These are phyloP conservation scores for Phylloscopus collybita DNA, from an alignment of 2,797 vertebrate species.

Conservation along the genomic window DNA sequence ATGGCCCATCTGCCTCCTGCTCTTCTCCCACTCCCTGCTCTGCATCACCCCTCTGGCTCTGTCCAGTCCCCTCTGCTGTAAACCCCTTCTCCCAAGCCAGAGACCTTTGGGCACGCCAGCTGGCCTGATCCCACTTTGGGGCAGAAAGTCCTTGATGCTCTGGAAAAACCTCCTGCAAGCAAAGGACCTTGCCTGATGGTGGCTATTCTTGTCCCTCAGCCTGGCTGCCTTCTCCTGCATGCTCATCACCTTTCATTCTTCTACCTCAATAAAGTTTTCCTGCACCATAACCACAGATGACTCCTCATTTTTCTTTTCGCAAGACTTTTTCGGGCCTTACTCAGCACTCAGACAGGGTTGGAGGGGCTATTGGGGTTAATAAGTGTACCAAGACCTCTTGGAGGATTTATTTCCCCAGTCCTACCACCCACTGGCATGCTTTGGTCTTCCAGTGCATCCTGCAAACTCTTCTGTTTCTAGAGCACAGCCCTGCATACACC, in stretches of 20 bases:
- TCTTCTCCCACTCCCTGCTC: not conserved
- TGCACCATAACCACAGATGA: not conserved
- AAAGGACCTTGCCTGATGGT: rapidly evolving
- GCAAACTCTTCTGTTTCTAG: too few species aligned
- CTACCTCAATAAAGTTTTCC: not conserved
- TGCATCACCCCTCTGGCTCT: rapidly evolving
- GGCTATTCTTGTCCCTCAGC: rapidly evolving
- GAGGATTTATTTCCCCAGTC: not conserved
- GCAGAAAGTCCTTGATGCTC: too few species aligned
- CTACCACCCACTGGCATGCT: too few species aligned
- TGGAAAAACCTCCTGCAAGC: rapidly evolving
- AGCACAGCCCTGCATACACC: rapidly evolving
- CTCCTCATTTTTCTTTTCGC: too few species aligned
- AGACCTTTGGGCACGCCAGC: rapidly evolving
- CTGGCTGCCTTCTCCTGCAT: rapidly evolving
- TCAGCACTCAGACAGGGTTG: not conserved
- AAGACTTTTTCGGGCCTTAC: not conserved
- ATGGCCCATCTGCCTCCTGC: not conserved
- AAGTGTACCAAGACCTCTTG: too few species aligned
- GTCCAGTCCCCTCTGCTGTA: not conserved
- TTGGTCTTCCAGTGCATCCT: not conserved
- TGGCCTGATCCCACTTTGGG: not conserved
- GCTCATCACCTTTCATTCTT: not conserved
- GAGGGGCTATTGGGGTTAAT: rapidly evolving
- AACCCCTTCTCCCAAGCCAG: not conserved